Base-by-base conservation (phyloP, 2,797 vertebrate species). In the Gorsachius magnificus region DNA sequence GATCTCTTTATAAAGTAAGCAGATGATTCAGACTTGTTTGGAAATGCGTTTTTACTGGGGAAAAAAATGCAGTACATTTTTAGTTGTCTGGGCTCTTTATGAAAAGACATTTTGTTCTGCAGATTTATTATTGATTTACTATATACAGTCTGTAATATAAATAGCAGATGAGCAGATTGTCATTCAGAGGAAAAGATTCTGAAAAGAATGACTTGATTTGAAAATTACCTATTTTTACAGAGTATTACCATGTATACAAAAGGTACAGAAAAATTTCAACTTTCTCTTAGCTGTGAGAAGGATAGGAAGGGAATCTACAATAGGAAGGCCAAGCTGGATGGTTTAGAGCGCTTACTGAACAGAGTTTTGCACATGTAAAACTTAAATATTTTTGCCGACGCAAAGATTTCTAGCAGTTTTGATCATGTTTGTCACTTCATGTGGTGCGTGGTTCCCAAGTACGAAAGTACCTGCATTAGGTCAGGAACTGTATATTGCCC, bases 21-120 rank as follows among this genome's bases (percentile, higher is more conserved):
- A 90, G 86, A 94, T 92, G 94, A 96, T 84, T 96, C 93, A 97
- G 81, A 51, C 92, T 80, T 93, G 65, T 90, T 92, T 90, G 81
- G 92, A 87, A 92, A 68, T 24, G 54, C 11, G 0, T 28, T 91
- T 85, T 92, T 72, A 43, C 41, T 60, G 56, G 57, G 89, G 25
- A 50, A 51, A 21, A 77, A 95, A 90, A 82, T n/a, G 81, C 54
- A 65, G 65, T 19, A 33, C 64, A 33, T 92, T 91, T 97, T 95
- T 89, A 96, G 96, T 92, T 93, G 94, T 95, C 93, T 96, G 75
- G 57, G 15, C 41, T 81, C 43, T 53, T 53, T 20, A 60, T 77
- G 87, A 94, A 93, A 77, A 90, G 96, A 81, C 35, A 22, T 89
- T 75, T 85, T 97, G 94, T 96, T 94, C 90, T 78, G 77, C n/a